Evolutionary conservation across 2,888 invertebrate genomes (phyloP).

Genomic region (Serripes groenlandicus): DNA sequence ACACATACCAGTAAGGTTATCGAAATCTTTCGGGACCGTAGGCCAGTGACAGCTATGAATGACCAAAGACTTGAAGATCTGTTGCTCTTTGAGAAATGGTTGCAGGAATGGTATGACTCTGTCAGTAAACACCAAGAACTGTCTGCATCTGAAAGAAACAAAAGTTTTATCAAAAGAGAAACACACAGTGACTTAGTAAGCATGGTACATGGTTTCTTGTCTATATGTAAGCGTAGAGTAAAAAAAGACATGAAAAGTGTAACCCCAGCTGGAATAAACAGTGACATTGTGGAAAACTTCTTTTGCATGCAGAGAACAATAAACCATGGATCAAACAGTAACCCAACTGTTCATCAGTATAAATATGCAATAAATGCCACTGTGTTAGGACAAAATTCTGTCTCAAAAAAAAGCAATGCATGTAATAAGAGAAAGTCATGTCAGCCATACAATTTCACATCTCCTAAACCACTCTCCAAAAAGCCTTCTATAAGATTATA

Average conservation of each 20-base stretch:
- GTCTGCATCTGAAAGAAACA: slow-evolving; percentile 33
- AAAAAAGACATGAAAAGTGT: slow-evolving; percentile 36
- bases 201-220: slow-evolving; percentile 42
- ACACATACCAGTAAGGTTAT: slow-evolving; percentile 38
- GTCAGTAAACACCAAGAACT: not conserved
- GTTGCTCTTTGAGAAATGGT: slow-evolving; percentile 23
- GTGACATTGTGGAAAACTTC: slow-evolving; percentile 56
- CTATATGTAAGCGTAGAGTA: slow-evolving; percentile 40
- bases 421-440: slow-evolving; percentile 39
- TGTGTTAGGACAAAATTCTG: slow-evolving; percentile 50
- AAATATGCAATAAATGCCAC: slow-evolving; percentile 59
- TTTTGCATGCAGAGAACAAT: slow-evolving; percentile 57
- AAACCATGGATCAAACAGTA: slow-evolving; percentile 44
- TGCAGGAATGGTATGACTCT: slow-evolving; percentile 30
- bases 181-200: slow-evolving; percentile 42
- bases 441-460: slow-evolving; percentile 36
- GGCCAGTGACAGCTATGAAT: slow-evolving; percentile 33
- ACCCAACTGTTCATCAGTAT: slow-evolving; percentile 46
- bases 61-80: slow-evolving; percentile 36
- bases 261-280: slow-evolving; percentile 51
- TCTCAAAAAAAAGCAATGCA: slow-evolving; percentile 59
- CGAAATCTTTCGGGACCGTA: slow-evolving; percentile 41
- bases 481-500: slow-evolving; percentile 38
- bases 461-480: slow-evolving; percentile 43
- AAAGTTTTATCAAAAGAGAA: slow-evolving; percentile 47